These are phyloP conservation scores for Gymnosoma rotundatum DNA, from an alignment of 2,888 invertebrate genomes.

Conservation along the genomic window DNA sequence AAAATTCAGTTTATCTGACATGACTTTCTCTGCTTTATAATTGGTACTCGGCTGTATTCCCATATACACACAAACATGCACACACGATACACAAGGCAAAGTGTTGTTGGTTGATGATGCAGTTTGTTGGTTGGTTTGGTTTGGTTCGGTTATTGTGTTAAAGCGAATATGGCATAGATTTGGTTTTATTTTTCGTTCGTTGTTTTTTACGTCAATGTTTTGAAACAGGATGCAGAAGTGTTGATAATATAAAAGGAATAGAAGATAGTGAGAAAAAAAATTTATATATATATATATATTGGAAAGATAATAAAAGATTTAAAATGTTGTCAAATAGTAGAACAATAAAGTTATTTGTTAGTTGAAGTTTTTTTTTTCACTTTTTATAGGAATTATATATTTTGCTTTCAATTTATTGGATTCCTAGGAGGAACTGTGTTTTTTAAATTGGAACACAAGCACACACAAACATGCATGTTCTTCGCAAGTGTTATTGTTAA, in stretches of 20 bases:
- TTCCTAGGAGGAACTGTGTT: constrained; percentile 5
- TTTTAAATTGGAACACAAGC: neutral
- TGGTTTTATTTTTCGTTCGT: constrained; percentile 42
- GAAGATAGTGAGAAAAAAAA: constrained; percentile 34
- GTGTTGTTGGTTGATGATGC: constrained; percentile 30
- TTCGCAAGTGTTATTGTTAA: constrained; percentile 3
- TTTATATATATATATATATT: constrained; percentile 66
- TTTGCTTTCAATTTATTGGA: constrained; percentile 54
- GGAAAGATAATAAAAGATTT: constrained; percentile 72
- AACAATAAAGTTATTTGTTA: constrained; percentile 75
- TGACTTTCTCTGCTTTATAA: constrained; percentile 86
- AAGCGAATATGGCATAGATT: constrained; percentile 68
- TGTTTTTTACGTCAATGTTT: constrained; percentile 41
- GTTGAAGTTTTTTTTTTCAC: constrained; percentile 32
- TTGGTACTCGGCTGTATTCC: constrained; percentile 86
- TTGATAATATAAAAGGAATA: constrained; percentile 63
- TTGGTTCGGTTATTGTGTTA: constrained; percentile 42
- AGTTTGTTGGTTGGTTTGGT: constrained; percentile 57
- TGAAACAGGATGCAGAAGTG: constrained; percentile 64
- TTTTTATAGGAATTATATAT: constrained; percentile 23
- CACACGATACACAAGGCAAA: constrained; percentile 37
- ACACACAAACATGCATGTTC: neutral
- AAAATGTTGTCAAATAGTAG: constrained; percentile 72
- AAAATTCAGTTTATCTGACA: constrained; percentile 86
- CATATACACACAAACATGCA: constrained; percentile 23